phyloP scores from a whole-genome alignment of 1,140 invertebrate species.

The Notospermus geniculatus region DNA sequence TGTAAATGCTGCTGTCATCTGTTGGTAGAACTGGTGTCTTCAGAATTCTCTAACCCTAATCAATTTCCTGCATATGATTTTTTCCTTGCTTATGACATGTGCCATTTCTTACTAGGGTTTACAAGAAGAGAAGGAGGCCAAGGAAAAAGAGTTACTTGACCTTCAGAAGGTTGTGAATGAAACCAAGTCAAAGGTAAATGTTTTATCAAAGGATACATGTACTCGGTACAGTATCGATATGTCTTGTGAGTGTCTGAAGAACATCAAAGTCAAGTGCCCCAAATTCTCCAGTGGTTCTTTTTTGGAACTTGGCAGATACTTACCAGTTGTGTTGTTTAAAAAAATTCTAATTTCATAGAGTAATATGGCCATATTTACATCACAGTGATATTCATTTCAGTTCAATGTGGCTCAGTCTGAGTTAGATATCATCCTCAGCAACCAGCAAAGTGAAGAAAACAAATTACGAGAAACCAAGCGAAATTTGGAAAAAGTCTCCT shows the following conservation, averaged over 20 bases:
- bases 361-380: too few relatives aligned
- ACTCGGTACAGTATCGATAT: too few relatives aligned
- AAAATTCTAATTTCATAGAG: too few relatives aligned
- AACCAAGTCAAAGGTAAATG: slow-evolving; percentile 65
- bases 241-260: too few relatives aligned
- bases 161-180: slow-evolving; percentile 71
- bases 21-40: too few relatives aligned
- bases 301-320: too few relatives aligned
- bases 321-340: too few relatives aligned
- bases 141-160: slow-evolving; percentile 63
- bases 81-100: neutral
- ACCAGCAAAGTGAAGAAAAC: slow-evolving; percentile 71
- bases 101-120: slow-evolving; percentile 37
- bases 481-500: slow-evolving; percentile 45
- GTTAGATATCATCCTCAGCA: slow-evolving; percentile 76
- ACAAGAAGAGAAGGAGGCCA: slow-evolving; percentile 53
- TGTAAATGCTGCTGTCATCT: too few relatives aligned
- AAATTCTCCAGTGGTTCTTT: too few relatives aligned
- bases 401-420: slow-evolving; percentile 77
- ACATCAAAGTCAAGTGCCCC: too few relatives aligned
- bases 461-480: slow-evolving; percentile 68
- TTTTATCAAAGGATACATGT: too few relatives aligned
- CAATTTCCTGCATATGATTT: neutral
- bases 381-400: slow-evolving; percentile 51
- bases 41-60: too few relatives aligned